phyloP scores from a whole-genome alignment of 2,113 vertebrate species.

The Himantopus leucocephalus region DNA sequence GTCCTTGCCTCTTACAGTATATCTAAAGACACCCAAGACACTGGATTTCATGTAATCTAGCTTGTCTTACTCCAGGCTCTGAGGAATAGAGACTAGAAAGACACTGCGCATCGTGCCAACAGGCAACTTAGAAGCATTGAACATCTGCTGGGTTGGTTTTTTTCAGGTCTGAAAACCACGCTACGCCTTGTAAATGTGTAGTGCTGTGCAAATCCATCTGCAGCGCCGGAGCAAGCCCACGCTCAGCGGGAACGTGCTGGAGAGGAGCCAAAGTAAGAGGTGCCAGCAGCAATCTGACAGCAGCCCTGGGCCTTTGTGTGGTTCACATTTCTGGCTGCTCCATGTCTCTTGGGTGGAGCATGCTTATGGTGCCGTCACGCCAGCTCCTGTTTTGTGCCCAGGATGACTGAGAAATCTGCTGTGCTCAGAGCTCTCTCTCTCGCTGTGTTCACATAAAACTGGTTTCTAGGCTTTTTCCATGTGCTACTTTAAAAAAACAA shows the following conservation, averaged over 20 bases:
- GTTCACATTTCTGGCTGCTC: background rate
- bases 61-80: background rate
- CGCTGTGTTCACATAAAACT: background rate
- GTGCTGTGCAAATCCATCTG: background rate
- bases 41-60: background rate
- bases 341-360: rapidly evolving
- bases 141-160: background rate
- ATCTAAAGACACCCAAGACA: background rate
- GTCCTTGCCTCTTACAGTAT: background rate
- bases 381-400: background rate
- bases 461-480: background rate
- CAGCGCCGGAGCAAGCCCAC: rapidly evolving
- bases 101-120: background rate
- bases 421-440: rapidly evolving
- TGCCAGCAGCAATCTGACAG: background rate
- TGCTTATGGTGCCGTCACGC: rapidly evolving
- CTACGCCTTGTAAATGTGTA: rapidly evolving
- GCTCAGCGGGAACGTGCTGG: background rate
- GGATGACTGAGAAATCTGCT: background rate
- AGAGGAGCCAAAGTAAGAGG: background rate
- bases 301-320: background rate
- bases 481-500: background rate
- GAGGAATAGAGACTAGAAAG: background rate
- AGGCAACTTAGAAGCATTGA: background rate
- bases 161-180: background rate